These are phyloP conservation scores for Sinohyriopsis cumingii DNA, from an alignment of 2,888 invertebrate genomes.

Conservation along the genomic window DNA sequence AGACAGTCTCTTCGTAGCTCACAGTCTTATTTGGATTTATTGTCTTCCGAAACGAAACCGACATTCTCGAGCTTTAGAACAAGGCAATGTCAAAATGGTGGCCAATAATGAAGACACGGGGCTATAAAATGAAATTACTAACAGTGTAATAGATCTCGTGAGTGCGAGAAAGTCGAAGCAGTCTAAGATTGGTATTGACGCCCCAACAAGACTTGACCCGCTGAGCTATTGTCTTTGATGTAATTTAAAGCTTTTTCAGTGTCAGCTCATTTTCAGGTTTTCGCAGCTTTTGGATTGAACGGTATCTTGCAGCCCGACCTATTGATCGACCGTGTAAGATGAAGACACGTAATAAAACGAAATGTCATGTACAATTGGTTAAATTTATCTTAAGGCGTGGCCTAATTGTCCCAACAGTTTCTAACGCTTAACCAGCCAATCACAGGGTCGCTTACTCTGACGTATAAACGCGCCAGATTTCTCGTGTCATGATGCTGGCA, in stretches of 20 bases:
- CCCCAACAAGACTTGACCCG: too few species aligned
- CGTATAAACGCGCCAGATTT: constrained; percentile 39
- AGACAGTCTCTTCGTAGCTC: too few species aligned
- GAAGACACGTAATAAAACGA: constrained; percentile 16
- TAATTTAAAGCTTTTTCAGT: constrained; percentile 26
- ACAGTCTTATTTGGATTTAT: too few species aligned
- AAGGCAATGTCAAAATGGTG: too few species aligned
- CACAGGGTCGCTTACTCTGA: constrained; percentile 13
- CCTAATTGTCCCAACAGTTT: constrained; percentile 15
- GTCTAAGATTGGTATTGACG: too few species aligned
- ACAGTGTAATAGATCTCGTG: too few species aligned
- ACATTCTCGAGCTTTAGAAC: too few species aligned
- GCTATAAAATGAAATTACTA: too few species aligned
- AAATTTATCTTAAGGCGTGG: constrained; percentile 24
- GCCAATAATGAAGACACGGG: too few species aligned
- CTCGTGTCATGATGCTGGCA: background rate
- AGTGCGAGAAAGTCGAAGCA: too few species aligned
- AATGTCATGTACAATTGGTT: constrained; percentile 29
- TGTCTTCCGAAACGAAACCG: too few species aligned
- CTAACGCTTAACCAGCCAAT: constrained; percentile 27
- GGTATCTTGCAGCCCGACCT: constrained; percentile 15
- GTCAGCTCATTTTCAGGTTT: constrained; percentile 9
- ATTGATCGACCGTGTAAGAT: constrained; percentile 20
- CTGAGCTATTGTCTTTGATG: constrained; percentile 15
- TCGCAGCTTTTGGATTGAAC: constrained; percentile 27